Evolutionary conservation across 2,113 vertebrate species (phyloP).

Genomic region (Sebastes schlegelii): DNA sequence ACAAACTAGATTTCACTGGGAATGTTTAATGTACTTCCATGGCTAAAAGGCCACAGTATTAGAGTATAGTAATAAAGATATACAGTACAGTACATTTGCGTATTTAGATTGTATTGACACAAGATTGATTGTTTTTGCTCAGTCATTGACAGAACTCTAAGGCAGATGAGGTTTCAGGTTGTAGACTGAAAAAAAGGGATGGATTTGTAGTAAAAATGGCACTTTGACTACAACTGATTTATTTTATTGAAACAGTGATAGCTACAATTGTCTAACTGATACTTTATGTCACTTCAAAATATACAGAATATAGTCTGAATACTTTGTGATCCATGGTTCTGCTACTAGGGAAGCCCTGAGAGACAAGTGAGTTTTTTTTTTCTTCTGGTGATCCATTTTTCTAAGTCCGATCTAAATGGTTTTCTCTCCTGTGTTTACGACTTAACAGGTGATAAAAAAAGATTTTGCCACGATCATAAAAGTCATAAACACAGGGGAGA

Average conservation of each 20-base stretch:
- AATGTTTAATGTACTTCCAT: slow-evolving; percentile 19
- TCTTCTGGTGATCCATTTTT: no score
- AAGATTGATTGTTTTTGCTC: neutral
- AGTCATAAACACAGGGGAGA: no score
- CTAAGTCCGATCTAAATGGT: neutral
- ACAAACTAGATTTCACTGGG: neutral
- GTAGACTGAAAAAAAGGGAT: neutral
- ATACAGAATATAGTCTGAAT: no score
- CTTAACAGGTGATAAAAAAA: neutral
- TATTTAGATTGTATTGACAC: neutral
- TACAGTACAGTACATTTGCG: neutral
- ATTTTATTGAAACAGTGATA: neutral
- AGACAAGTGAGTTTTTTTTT: no score
- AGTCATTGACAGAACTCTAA: slow-evolving; percentile 3
- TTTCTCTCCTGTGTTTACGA: neutral
- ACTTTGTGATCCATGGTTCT: no score
- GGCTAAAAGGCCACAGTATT: neutral
- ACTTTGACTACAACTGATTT: neutral
- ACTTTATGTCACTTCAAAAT: neutral
- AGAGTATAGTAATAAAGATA: slow-evolving; percentile 17
- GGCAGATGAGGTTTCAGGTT: slow-evolving; percentile 6
- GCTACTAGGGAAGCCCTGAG: no score
- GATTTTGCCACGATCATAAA: no score
- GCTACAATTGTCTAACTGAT: no score
- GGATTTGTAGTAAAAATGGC: neutral